phyloP scores from a whole-genome alignment of 1,140 invertebrate genomes.

The Drosophila prosaltans region DNA sequence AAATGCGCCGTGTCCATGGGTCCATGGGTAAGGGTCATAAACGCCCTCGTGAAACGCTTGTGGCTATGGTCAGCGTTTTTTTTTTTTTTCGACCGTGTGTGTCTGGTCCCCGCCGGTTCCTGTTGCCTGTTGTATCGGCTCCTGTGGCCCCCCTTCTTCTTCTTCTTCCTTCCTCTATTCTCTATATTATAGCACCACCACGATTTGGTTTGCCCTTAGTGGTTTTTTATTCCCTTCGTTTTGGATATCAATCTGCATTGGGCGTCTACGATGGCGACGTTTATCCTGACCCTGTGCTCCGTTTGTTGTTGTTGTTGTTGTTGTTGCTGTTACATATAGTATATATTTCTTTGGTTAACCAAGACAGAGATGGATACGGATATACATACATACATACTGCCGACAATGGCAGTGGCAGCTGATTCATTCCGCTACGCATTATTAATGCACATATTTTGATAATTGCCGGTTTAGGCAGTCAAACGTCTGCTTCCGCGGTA shows the following conservation, averaged over 20 bases:
- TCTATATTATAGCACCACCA: background rate
- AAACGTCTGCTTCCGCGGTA: constrained; percentile 78
- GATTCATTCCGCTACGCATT: constrained; percentile 79
- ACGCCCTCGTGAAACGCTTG: constrained; percentile 52
- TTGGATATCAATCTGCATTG: constrained; percentile 69
- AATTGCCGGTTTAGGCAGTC: constrained; percentile 74
- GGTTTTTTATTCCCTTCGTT: constrained; percentile 17
- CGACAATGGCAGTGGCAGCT: constrained; percentile 45
- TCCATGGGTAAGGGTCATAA: constrained; percentile 32
- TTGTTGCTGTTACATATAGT: no score
- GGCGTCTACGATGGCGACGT: constrained; percentile 53
- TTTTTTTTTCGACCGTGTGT: background rate
- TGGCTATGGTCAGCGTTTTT: constrained; percentile 23
- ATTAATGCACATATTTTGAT: constrained; percentile 82
- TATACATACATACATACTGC: background rate
- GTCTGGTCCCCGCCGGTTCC: background rate
- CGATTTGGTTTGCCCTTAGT: constrained; percentile 27
- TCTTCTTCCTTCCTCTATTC: background rate
- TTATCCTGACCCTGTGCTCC: constrained; percentile 46
- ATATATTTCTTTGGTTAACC: no score
- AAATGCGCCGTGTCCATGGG: constrained; percentile 49
- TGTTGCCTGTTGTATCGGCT: constrained; percentile 11
- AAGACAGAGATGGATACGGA: background rate
- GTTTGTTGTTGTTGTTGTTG: no score
- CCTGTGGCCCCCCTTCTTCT: constrained; percentile 17